phyloP scores from a whole-genome alignment of 2,113 vertebrate species.

The Apus apus region DNA sequence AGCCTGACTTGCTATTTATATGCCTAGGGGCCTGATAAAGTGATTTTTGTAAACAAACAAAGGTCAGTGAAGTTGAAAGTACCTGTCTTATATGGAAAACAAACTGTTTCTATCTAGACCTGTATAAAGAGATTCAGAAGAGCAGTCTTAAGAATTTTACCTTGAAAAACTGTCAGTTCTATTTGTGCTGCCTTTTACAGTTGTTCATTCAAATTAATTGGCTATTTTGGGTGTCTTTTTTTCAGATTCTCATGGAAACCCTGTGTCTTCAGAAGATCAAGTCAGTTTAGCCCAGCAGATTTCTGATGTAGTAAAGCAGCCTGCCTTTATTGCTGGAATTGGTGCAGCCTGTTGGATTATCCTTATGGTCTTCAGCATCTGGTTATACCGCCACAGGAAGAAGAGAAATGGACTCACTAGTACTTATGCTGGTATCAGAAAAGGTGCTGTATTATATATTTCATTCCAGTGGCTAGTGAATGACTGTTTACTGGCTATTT shows the following conservation, averaged over 20 bases:
- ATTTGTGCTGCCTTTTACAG: neutral
- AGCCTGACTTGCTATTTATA: neutral
- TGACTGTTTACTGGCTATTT: neutral
- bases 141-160: neutral
- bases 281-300: slow-evolving; percentile 96
- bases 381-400: slow-evolving; percentile 95
- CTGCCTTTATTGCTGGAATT: slow-evolving; percentile 96
- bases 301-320: slow-evolving; percentile 95
- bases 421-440: slow-evolving; percentile 95
- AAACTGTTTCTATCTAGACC: neutral
- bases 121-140: neutral
- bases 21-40: neutral
- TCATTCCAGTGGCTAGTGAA: neutral
- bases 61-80: neutral
- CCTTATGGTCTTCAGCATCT: slow-evolving; percentile 98
- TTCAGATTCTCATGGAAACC: slow-evolving; percentile 90
- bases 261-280: slow-evolving; percentile 82
- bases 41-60: neutral
- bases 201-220: neutral
- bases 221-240: neutral
- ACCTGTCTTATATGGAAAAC: neutral
- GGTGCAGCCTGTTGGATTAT: slow-evolving; percentile 98
- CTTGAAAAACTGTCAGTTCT: neutral
- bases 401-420: slow-evolving; percentile 92
- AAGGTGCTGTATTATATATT: slow-evolving; percentile 78